Conservation (phyloP, 2,888 invertebrate species). For the Chironomus riparius region DNA sequence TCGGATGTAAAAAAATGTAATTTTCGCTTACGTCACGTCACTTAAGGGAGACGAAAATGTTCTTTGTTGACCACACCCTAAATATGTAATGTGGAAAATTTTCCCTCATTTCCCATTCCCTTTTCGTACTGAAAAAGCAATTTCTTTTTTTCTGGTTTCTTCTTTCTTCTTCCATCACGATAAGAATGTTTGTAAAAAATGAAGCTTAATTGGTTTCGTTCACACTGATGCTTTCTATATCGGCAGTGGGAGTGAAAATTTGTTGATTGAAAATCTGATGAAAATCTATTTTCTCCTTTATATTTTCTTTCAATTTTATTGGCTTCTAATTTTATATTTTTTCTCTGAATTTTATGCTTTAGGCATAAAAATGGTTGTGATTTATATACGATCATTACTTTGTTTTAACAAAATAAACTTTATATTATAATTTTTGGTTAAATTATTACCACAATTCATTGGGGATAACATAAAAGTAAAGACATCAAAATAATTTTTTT, state of each 20-base stretch:
- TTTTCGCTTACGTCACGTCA: conserved; percentile 5
- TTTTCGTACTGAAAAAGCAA: background rate
- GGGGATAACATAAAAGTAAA: background rate
- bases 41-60: background rate
- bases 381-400: background rate
- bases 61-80: background rate
- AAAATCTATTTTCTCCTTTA: background rate
- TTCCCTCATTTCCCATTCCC: background rate
- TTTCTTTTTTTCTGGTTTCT: background rate
- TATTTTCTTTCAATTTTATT: background rate
- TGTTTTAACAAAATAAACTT: background rate
- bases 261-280: background rate
- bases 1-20: conserved; percentile 7
- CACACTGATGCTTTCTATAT: too few relatives aligned
- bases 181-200: background rate
- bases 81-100: background rate
- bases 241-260: background rate
- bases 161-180: background rate
- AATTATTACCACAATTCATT: background rate
- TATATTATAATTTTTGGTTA: background rate
- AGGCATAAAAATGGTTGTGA: too few relatives aligned
- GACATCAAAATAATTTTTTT: background rate
- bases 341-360: background rate
- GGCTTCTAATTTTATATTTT: background rate
- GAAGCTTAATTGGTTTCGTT: background rate